Base-by-base conservation (phyloP, 2,113 vertebrate genomes). In the Chrysemys picta region DNA sequence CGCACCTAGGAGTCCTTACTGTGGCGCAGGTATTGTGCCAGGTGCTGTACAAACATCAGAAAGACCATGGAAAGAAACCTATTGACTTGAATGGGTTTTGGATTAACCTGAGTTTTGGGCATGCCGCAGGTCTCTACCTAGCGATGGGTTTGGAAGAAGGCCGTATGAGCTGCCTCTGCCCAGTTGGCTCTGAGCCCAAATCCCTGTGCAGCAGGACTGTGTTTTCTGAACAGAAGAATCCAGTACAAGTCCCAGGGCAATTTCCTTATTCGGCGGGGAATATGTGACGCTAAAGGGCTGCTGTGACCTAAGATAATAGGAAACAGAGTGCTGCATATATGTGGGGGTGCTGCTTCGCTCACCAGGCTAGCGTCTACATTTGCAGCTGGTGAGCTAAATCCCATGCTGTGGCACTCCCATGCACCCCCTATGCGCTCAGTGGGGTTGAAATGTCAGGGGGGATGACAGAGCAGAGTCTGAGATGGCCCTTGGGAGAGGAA, bases 41-140 rank as follows among this genome's bases (percentile, higher is more conserved):
- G 65, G 35, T 19, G 65, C 35, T 69, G 16, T 69, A 69, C 65
- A 21, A n/a, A 72, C 31, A 17, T 7, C 31, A n/a, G 7, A 19
- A n/a, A 38, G 65, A 69, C 8, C 42, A 80, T 52, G 85, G 50
- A 84, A 79, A 54, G 81, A 53, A 27, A 9, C 81, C 72, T 62
- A 0, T 4, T 27, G 65, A 14, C 21, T 80, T 21, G 17, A 11
- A 12, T 0, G 50, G 72, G 31, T 56, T 49, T 47, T 54, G 87
- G 83, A 12, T 0, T 4, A 82, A n/a, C 83, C 53, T 76, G 42
- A 27, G 24, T 12, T 25, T 5, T 85, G 92, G 65, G 29, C 21
- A 24, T 42, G 69, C 82, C 83, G 10, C 42, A 35, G 80, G 65
- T 10, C 84, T 65, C 62, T 72, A 17, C 22, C 88, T 72, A 22